Evolutionary conservation across 2,888 invertebrate genomes (phyloP), one percentile per base, ranked within the genome.

Genomic region (Emmelina monodactyla): DNA sequence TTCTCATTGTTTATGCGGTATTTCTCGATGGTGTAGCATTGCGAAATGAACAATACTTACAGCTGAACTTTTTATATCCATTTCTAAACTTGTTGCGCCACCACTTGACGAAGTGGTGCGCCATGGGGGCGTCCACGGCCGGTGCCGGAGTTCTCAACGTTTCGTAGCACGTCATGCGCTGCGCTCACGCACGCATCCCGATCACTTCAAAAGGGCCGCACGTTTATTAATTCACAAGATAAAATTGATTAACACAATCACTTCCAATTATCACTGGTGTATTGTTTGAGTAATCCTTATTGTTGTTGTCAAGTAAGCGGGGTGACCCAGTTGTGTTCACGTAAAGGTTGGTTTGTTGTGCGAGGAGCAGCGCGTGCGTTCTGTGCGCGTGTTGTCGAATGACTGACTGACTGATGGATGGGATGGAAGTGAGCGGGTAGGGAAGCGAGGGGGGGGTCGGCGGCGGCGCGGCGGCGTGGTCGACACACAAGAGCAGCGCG

Each of bases 61-160:
- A 83, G 81, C 85, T 85, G 69, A 87, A 86, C 69, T 86, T 86
- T 78, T 85, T 87, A 72, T 87, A 87, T 79, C 86, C 86, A 81
- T 85, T 86, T 72, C 86, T 83, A 80, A 87, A 85, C 81, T 86
- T 86, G 72, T 85, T 85, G 82, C 85, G 86, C 86, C 87, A 87
- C 87, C 87, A 87, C 83, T 86, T 86, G 73, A 87, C 85, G 67
- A 87, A 83, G 83, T 86, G 86, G 80, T 85, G 85, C 76, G 87
- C 87, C 87, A 87, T 87, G 82, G 83, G 84, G 81, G 75, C 78
- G 78, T 72, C 75, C 59, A 68, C 70, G 69, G 70, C 75, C 67
- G 78, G 69, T 76, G 79, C 79, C 78, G 79, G 66, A 70, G 73
- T 63, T 76, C 75, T 78, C 68, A 80, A 61, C 68, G 78, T 75